Conservation (phyloP, 2,113 vertebrate genomes). For the Phaetusa simplex region DNA sequence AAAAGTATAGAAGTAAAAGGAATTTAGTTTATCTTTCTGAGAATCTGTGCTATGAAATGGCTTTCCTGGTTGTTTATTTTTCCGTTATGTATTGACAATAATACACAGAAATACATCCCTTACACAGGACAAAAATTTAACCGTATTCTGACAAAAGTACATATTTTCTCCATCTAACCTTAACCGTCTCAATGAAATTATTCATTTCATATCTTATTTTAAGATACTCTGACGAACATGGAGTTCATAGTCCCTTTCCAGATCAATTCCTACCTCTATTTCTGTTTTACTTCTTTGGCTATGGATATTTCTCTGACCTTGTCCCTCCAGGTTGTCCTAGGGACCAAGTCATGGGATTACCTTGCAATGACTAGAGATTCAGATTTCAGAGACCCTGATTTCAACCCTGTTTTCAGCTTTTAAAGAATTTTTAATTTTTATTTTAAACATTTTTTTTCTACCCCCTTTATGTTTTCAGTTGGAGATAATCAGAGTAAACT, state of each 20-base stretch:
- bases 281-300: background rate
- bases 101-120: background rate
- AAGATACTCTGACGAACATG: background rate
- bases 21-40: background rate
- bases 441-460: background rate
- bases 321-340: accelerated
- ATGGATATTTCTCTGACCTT: background rate
- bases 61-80: background rate
- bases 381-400: background rate
- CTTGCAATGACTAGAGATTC: background rate
- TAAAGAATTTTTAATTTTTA: background rate
- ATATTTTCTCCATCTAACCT: background rate
- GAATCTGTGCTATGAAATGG: background rate
- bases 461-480: background rate
- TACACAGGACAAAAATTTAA: background rate
- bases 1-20: background rate
- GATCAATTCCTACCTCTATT: accelerated
- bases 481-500: background rate
- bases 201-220: background rate
- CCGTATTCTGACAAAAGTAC: background rate
- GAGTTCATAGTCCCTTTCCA: background rate
- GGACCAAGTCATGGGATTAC: background rate
- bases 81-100: background rate
- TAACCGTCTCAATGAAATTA: background rate
- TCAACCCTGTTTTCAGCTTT: background rate